Conservation (phyloP, 2,888 invertebrate species). For the Torymus texanus region DNA sequence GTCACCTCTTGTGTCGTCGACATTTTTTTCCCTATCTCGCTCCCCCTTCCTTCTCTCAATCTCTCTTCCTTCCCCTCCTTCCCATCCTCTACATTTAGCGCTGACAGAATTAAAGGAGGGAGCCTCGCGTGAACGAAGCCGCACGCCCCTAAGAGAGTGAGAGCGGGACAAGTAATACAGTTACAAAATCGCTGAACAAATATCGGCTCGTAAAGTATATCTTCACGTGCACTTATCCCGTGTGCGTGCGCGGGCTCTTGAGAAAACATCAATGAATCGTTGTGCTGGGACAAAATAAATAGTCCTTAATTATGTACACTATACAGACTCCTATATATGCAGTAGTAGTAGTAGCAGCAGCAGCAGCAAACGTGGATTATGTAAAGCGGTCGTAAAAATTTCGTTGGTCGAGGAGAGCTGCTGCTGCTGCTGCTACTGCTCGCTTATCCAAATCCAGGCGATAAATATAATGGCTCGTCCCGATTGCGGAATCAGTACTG, state of each 20-base stretch:
- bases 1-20: constrained; percentile 16
- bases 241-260: background rate
- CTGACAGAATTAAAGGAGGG: constrained; percentile 24
- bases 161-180: background rate
- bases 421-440: constrained; percentile 2
- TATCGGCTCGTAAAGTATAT: constrained; percentile 35
- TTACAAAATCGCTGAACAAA: constrained; percentile 30
- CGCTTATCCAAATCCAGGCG: constrained; percentile 23
- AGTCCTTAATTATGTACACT: constrained; percentile 23
- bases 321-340: no score
- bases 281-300: constrained; percentile 18
- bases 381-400: constrained; percentile 6
- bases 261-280: constrained; percentile 35
- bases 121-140: background rate
- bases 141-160: no score
- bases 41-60: background rate
- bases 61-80: background rate
- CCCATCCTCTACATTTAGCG: constrained; percentile 8
- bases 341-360: no score
- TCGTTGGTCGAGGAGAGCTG: background rate
- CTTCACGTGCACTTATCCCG: background rate
- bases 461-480: constrained; percentile 34
- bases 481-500: background rate
- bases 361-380: background rate
- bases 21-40: constrained; percentile 21